A percentile compares a stretch with the other conserved stretches of the same genome.
phyloP scores from a whole-genome alignment of 1,140 invertebrate species.

The Diachasma alloeum region DNA sequence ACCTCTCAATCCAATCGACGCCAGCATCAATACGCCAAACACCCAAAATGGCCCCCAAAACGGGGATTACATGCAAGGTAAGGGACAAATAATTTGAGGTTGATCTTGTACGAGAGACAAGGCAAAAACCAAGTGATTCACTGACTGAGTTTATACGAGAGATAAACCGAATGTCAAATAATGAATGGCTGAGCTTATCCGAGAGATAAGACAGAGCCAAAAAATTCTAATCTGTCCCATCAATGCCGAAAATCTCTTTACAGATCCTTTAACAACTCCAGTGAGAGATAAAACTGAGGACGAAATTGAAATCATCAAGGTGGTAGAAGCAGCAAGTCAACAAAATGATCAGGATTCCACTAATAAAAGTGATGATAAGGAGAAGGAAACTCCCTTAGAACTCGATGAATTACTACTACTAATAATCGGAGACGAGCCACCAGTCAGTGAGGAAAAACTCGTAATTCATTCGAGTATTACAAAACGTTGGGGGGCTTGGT shows the following conservation, averaged over 20 bases:
- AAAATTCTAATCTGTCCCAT: neutral
- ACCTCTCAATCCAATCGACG: too few species aligned
- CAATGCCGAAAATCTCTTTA: neutral
- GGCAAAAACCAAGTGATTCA: too few species aligned
- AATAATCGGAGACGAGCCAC: neutral
- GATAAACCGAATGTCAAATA: neutral
- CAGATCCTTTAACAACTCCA: too few species aligned
- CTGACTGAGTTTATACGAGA: neutral
- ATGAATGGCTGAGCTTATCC: neutral
- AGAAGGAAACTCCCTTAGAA: neutral
- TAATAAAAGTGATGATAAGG: neutral
- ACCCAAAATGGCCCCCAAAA: too few species aligned
- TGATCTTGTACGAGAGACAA: too few species aligned
- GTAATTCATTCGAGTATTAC: constrained; percentile 15
- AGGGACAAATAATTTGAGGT: too few species aligned
- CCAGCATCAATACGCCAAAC: too few species aligned
- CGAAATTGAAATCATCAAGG: neutral
- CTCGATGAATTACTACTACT: neutral
- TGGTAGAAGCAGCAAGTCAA: neutral
- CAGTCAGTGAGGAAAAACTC: neutral
- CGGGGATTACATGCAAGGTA: too few species aligned
- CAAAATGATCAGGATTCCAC: neutral
- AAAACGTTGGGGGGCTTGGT: neutral
- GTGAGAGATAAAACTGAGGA: neutral
- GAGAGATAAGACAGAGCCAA: neutral